A percentile compares a stretch with the other conserved stretches of the same genome.
phyloP scores from a whole-genome alignment of 2,888 invertebrate species.

The Tenodera sinensis region DNA sequence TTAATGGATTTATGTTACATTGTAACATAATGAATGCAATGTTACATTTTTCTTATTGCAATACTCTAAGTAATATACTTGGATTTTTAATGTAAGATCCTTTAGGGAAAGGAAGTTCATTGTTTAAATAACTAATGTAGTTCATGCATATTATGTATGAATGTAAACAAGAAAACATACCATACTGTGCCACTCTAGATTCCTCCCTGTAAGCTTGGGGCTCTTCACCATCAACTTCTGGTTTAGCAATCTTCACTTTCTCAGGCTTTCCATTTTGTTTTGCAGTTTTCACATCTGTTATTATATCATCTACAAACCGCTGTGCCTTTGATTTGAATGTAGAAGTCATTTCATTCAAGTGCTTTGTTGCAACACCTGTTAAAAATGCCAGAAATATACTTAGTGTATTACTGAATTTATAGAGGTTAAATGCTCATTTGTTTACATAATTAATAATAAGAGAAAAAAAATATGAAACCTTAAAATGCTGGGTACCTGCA shows the following conservation, averaged over 20 bases:
- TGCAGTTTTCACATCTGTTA: constrained; percentile 54
- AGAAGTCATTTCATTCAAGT: constrained; percentile 63
- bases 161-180: constrained; percentile 43
- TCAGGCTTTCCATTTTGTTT: constrained; percentile 41
- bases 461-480: too few species aligned
- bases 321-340: constrained; percentile 66
- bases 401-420: background rate
- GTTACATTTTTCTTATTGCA: too few species aligned
- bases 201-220: constrained; percentile 69
- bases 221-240: constrained; percentile 49
- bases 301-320: constrained; percentile 62
- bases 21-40: too few species aligned
- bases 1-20: too few species aligned
- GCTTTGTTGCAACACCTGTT: constrained; percentile 56
- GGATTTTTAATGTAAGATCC: too few species aligned
- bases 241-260: constrained; percentile 47
- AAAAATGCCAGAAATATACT: constrained; percentile 8
- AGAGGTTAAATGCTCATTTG: background rate
- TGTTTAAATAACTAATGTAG: too few species aligned
- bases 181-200: constrained; percentile 65
- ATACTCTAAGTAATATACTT: too few species aligned
- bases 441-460: background rate
- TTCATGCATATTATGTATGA: too few species aligned
- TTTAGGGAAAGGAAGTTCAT: too few species aligned
- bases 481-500: too few species aligned